Base-by-base conservation (phyloP, 2,797 vertebrate genomes). In the Spinus olivaceus region DNA sequence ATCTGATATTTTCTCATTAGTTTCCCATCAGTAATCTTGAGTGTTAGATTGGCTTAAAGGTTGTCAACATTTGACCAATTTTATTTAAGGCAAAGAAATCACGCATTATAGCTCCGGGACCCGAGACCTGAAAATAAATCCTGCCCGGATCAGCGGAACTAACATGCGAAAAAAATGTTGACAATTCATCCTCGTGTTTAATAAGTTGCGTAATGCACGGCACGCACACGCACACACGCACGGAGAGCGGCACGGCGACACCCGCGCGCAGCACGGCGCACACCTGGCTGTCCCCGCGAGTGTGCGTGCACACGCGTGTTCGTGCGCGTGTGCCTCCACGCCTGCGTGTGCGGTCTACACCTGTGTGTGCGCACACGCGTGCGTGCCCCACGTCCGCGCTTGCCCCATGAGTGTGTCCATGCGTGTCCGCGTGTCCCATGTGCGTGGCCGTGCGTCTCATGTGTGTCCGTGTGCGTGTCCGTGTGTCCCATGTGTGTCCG, bases 1-100 rank as follows among this genome's bases (percentile, higher is more conserved):
- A 98, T 97, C 98, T 98, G 97, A 98, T 98, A 97, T 98, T 98
- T 98, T 98, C 98, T 98, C 98, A 99, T 99, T 99, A 99, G 97
- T 98, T 98, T 98, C 97, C 98, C 98, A 97, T 98, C 98, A 97
- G 97, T 98, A 98, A 98, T 98, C 97, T 97, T 94, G 98, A 98
- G 98, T 97, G 98, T 97, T 98, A 97, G 98, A 97, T 98, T 98
- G 98, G 98, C 98, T 98, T 98, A 98, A 97, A 98, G 98, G 98
- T 98, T 98, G 98, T 98, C 98, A 98, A 98, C 98, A 98, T 99
- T 98, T 98, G 98, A 98, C 98, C 98, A 98, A 94, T 98, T 98
- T 97, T 97, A 98, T 97, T 98, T 97, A 97, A 98, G 96, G 94
- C 94, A 97, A 97, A 98, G 98, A 98, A 98, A 98, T 97, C 97